Evolutionary conservation across 2,888 invertebrate species (phyloP), one percentile per base, ranked within the genome.

Genomic region (Aphodius sticticus): DNA sequence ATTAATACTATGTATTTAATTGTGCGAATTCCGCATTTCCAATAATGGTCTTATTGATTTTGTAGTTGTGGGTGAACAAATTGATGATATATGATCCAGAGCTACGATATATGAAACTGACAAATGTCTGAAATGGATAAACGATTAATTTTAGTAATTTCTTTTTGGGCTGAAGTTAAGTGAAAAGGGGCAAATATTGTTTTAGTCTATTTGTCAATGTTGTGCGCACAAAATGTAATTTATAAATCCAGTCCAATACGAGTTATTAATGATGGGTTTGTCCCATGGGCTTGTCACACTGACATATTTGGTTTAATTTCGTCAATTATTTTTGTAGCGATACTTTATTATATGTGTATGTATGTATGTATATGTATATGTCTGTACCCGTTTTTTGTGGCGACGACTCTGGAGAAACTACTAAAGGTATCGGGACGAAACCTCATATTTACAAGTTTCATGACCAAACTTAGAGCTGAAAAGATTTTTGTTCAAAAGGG

Each of bases 131-230:
- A 53, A 53, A 53, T 53, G 53, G 53, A 53, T 53, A 53, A 3
- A 53, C 53, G 53, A 53, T 53, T 53, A 53, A 53, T 53, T 53
- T 53, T 53, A 53, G 53, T 53, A 53, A 53, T 53, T 53, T 53
- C 53, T 5, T 53, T 53, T 53, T 53, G 53, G 53, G 53, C 53
- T 5, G 53, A 53, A 53, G 53, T 12, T 7, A 53, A 9, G 12
- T 53, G 53, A 53, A 53, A 53, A 7, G 53, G 53, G 6, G 4
- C 53, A 53, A 53, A 53, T 53, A 53, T 53, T 53, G 53, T 53
- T 53, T 53, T 53, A 12, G 53, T 53, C 53, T 53, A 53, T 53
- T 53, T 53, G 53, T 53, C 53, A 53, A 53, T 53, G 53, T 12
- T 53, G 53, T 53, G 53, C 4, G 12, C 53, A 53, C 7, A 9